Conservation (phyloP, 2,888 invertebrate species). For the Luperina nickerlii region DNA sequence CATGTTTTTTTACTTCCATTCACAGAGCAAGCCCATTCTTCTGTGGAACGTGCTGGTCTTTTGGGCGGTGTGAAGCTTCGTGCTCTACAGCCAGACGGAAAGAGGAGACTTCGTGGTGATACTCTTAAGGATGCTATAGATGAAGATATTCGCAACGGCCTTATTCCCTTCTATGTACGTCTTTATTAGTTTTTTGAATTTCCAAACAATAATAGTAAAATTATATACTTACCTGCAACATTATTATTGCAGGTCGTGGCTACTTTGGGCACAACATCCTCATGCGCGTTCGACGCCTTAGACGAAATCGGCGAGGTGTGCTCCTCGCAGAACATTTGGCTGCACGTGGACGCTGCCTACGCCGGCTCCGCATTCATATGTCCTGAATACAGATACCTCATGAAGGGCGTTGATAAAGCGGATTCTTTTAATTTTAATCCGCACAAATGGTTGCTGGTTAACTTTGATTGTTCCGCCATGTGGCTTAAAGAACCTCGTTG, state of each 20-base stretch:
- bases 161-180: conserved; percentile 98
- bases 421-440: conserved; percentile 99
- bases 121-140: conserved; percentile 94
- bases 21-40: conserved; percentile 97
- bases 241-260: conserved; percentile 92
- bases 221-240: conserved; percentile 13
- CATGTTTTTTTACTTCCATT: conserved; percentile 35
- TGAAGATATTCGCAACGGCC: conserved; percentile 96
- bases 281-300: conserved; percentile 97
- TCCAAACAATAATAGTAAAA: neutral
- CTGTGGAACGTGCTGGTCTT: conserved; percentile 97
- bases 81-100: conserved; percentile 93
- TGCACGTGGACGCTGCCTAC: conserved; percentile 99
- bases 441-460: conserved; percentile 99
- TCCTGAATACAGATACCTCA: conserved; percentile 97
- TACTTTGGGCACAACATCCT: conserved; percentile 98
- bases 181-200: neutral
- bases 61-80: conserved; percentile 96
- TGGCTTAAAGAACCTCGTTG: conserved; percentile 97
- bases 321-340: conserved; percentile 94
- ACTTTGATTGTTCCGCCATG: conserved; percentile 99
- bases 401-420: conserved; percentile 96
- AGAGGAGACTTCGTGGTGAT: conserved; percentile 93
- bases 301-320: conserved; percentile 98
- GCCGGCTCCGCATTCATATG: conserved; percentile 99